A percentile compares a stretch with the other conserved stretches of the same genome.
Evolutionary conservation across 2,113 vertebrate genomes (phyloP).

Genomic region (Marmota monax): DNA sequence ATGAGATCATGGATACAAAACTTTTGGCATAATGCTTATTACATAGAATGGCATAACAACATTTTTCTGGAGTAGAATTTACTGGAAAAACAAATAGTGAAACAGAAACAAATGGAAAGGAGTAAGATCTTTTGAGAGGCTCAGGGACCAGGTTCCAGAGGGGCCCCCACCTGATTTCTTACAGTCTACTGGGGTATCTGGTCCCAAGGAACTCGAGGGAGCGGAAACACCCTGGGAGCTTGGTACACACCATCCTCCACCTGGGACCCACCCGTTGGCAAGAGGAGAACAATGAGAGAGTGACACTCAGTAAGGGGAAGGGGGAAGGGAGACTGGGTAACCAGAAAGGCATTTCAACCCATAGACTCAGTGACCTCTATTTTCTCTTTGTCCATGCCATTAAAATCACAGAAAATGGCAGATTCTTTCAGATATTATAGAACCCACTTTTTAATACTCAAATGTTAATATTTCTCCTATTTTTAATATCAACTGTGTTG

Average conservation of each 20-base stretch:
- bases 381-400: background rate
- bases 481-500: background rate
- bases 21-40: background rate
- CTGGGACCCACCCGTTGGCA: background rate
- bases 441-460: background rate
- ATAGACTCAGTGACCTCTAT: background rate
- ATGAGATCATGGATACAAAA: conserved; percentile 23
- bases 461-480: conserved; percentile 30
- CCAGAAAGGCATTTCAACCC: background rate
- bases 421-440: conserved; percentile 17
- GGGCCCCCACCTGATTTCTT: background rate
- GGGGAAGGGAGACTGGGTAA: background rate
- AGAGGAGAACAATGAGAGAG: background rate
- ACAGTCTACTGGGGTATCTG: background rate
- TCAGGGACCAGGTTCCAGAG: background rate
- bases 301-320: background rate
- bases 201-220: background rate
- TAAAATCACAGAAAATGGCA: background rate
- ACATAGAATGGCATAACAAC: background rate
- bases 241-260: background rate
- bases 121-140: background rate
- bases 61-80: conserved; percentile 47
- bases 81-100: conserved; percentile 10
- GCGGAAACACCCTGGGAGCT: background rate
- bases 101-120: conserved; percentile 3